These are phyloP conservation scores for Arenaria interpres DNA, from an alignment of 2,113 vertebrate species.

Conservation along the genomic window DNA sequence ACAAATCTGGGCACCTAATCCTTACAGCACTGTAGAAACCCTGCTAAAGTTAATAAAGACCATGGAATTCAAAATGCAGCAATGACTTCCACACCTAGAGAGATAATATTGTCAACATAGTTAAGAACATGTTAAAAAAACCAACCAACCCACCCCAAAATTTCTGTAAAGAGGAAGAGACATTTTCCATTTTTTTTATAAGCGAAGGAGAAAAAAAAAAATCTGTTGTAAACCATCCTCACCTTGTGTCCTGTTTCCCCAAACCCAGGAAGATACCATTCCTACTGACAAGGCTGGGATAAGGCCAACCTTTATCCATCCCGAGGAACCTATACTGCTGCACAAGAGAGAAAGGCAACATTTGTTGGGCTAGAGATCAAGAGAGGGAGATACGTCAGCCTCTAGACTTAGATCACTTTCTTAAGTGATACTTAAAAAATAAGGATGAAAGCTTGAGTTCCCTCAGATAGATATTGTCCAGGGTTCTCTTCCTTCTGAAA, in stretches of 20 bases:
- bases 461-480: background rate
- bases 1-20: background rate
- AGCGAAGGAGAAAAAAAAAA: background rate
- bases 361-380: background rate
- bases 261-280: background rate
- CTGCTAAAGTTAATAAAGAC: background rate
- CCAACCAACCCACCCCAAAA: too few species aligned
- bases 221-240: background rate
- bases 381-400: background rate
- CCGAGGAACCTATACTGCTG: background rate
- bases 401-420: background rate
- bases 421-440: background rate
- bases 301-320: background rate
- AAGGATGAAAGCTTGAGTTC: background rate
- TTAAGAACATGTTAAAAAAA: background rate
- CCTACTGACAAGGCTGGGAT: background rate
- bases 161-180: background rate
- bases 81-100: background rate
- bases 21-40: background rate
- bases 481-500: background rate
- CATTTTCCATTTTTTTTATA: background rate
- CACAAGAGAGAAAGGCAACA: background rate
- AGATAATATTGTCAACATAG: background rate
- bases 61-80: background rate
- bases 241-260: rapidly evolving